These are phyloP conservation scores for Schlechtendalia chinensis DNA, from an alignment of 1,140 invertebrate genomes.

Conservation along the genomic window DNA sequence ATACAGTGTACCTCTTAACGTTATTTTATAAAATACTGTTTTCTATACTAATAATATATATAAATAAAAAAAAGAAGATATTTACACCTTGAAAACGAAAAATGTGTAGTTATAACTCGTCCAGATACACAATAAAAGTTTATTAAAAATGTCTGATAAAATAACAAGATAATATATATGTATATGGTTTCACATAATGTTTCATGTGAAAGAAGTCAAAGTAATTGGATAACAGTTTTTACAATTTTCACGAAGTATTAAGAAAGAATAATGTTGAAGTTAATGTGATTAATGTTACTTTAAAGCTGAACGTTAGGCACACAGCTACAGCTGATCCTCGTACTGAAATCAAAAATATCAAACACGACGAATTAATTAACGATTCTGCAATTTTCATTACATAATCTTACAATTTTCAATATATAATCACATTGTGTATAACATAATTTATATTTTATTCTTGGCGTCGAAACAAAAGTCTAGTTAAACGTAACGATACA, in stretches of 20 bases:
- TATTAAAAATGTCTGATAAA: constrained; percentile 2
- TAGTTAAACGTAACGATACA: too few relatives aligned
- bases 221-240: constrained; percentile 13
- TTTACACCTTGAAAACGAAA: not conserved
- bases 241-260: constrained; percentile 21
- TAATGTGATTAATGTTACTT: constrained; percentile 9
- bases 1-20: not conserved
- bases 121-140: not conserved
- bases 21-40: constrained; percentile 8
- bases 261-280: constrained; percentile 11
- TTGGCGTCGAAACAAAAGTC: too few relatives aligned
- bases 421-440: too few relatives aligned
- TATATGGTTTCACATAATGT: not conserved
- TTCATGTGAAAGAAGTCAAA: not conserved
- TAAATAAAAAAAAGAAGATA: not conserved
- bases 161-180: constrained; percentile 9
- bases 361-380: not conserved
- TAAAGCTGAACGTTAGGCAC: not conserved
- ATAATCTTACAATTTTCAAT: too few relatives aligned
- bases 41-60: not conserved
- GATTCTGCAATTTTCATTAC: not conserved
- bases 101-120: constrained; percentile 20
- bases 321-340: constrained; percentile 9
- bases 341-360: constrained; percentile 3
- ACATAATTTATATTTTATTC: not conserved